These are phyloP conservation scores for Cariama cristata DNA, from an alignment of 2,113 vertebrate species.

Conservation along the genomic window DNA sequence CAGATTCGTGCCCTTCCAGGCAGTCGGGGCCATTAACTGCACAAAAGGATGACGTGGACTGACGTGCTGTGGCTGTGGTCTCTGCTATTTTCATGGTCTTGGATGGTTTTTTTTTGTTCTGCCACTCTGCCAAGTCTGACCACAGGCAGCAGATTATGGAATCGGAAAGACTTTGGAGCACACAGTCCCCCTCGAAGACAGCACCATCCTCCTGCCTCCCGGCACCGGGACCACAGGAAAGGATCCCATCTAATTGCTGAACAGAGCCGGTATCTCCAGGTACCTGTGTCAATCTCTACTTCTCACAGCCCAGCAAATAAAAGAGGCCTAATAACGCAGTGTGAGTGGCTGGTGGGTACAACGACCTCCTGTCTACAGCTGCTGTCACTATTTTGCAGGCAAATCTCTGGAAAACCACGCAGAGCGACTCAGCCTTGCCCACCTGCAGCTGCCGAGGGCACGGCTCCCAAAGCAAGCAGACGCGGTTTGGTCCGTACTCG, in stretches of 20 bases:
- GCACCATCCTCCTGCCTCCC: background rate
- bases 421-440: background rate
- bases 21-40: background rate
- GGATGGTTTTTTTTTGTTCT: background rate
- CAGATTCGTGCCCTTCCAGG: background rate
- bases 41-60: accelerated
- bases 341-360: background rate
- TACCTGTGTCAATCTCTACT: background rate
- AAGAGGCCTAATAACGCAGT: background rate
- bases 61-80: background rate
- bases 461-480: accelerated
- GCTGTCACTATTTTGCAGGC: background rate
- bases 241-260: background rate
- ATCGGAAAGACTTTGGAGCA: background rate
- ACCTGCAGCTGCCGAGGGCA: background rate
- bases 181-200: background rate
- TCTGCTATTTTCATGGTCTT: background rate
- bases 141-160: background rate
- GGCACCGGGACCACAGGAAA: background rate
- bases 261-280: background rate
- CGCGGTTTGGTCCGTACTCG: accelerated
- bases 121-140: background rate
- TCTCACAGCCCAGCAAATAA: background rate
- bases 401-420: background rate
- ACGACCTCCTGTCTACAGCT: background rate